phyloP scores from a whole-genome alignment of 2,113 vertebrate species.

The Shinisaurus crocodilurus region DNA sequence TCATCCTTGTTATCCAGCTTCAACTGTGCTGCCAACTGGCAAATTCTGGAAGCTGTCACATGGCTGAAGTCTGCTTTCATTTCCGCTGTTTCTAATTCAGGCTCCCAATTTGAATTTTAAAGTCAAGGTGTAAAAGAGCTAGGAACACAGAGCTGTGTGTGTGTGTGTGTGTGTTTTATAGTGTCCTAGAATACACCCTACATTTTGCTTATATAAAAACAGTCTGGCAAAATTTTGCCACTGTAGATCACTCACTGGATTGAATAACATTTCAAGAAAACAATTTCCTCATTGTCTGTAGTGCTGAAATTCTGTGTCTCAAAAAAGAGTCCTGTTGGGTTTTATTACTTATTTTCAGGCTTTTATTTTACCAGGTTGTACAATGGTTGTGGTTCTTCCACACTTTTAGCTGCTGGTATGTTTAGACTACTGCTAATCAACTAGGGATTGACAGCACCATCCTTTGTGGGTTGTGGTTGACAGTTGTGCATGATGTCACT shows the following conservation, averaged over 20 bases:
- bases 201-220: neutral
- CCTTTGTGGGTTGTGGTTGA: neutral
- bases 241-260: neutral
- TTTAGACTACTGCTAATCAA: neutral
- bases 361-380: neutral
- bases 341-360: neutral
- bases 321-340: neutral
- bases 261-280: neutral
- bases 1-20: neutral
- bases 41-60: neutral
- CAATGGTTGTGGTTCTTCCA: neutral
- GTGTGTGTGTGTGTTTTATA: neutral
- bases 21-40: neutral
- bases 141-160: neutral
- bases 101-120: neutral
- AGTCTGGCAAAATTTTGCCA: neutral
- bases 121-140: neutral
- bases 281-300: neutral
- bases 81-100: neutral
- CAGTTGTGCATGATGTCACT: neutral
- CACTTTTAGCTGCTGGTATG: neutral
- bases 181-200: neutral
- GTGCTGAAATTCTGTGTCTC: neutral
- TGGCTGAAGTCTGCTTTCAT: neutral
- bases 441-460: neutral